Evolutionary conservation across 2,888 invertebrate species (phyloP).

Genomic region (Tinea pellionella): DNA sequence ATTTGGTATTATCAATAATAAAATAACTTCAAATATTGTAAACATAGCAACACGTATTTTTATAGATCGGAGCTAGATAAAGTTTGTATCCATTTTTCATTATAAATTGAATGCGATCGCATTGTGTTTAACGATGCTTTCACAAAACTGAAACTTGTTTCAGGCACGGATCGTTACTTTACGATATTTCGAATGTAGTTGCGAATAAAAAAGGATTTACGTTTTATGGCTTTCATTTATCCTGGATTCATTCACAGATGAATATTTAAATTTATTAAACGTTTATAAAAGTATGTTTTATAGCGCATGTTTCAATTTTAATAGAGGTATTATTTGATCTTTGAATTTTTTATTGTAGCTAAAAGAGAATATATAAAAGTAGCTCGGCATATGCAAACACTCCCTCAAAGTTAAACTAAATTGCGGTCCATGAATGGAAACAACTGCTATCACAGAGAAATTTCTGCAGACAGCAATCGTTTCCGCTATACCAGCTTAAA

Average conservation of each 20-base stretch:
- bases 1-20: no score
- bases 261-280: neutral
- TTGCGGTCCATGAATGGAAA: no score
- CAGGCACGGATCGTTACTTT: constrained; percentile 3
- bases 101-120: constrained; percentile 1
- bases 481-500: no score
- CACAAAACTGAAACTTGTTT: constrained; percentile 5
- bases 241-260: neutral
- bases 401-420: no score
- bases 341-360: no score
- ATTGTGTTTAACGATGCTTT: constrained; percentile 8
- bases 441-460: no score
- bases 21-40: neutral
- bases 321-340: no score
- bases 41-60: neutral
- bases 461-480: no score
- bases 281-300: no score
- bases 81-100: neutral
- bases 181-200: neutral
- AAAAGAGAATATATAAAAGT: no score
- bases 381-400: no score
- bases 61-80: neutral
- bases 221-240: neutral
- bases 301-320: no score
- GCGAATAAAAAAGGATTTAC: neutral